A percentile compares a stretch with the other conserved stretches of the same genome.
Conservation (phyloP, 2,888 invertebrate genomes). For the Cosmopolites sordidus region DNA sequence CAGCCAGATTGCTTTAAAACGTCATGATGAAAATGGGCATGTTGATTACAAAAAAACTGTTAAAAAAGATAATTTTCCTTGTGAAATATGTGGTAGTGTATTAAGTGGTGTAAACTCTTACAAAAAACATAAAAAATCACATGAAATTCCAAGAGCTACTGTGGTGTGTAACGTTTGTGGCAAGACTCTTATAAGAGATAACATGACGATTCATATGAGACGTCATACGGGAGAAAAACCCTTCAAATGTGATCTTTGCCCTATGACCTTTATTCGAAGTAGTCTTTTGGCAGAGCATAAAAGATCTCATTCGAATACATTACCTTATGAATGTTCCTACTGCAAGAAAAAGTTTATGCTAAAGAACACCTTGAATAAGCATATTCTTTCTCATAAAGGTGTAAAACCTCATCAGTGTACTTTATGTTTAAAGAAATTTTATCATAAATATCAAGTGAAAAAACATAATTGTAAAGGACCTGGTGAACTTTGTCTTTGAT, state of each 20-base stretch:
- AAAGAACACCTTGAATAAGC: constrained; percentile 50
- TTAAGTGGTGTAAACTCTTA: constrained; percentile 36
- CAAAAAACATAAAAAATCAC: constrained; percentile 47
- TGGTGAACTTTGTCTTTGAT: no score
- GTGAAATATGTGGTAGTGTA: constrained; percentile 30
- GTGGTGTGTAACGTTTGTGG: constrained; percentile 36
- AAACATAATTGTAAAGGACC: constrained; percentile 7
- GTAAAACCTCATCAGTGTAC: constrained; percentile 34
- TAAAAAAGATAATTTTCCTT: constrained; percentile 16
- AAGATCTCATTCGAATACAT: constrained; percentile 53
- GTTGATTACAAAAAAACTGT: neutral
- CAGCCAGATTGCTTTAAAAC: constrained; percentile 17
- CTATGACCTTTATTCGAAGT: constrained; percentile 30
- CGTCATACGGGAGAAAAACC: constrained; percentile 50
- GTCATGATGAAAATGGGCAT: constrained; percentile 22
- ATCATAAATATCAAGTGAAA: constrained; percentile 28
- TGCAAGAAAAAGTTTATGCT: constrained; percentile 54
- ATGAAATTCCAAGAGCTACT: constrained; percentile 37
- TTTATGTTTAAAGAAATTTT: constrained; percentile 35
- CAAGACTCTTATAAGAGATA: constrained; percentile 28
- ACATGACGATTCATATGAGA: constrained; percentile 49
- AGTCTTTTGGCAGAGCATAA: constrained; percentile 42
- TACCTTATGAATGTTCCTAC: constrained; percentile 30
- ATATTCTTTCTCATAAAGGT: constrained; percentile 50
- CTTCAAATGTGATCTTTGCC: constrained; percentile 48